Conservation (phyloP, 2,888 invertebrate genomes). For the Sinohyriopsis cumingii region DNA sequence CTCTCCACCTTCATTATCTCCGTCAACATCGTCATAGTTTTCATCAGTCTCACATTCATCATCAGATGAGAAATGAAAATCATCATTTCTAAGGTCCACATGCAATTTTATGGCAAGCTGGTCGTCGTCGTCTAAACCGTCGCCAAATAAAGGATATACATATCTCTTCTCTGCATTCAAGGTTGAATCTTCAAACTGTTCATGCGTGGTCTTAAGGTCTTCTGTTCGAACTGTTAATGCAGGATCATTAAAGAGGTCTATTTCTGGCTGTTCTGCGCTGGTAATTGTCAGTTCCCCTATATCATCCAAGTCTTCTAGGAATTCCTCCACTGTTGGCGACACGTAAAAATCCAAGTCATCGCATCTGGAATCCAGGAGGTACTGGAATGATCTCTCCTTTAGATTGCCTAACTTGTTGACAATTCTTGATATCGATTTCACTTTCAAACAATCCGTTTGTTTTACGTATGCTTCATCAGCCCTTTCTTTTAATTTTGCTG, state of each 20-base stretch:
- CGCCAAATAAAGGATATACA: neutral
- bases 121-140: neutral
- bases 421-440: constrained; percentile 12
- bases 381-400: constrained; percentile 5
- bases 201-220: too few species aligned
- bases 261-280: neutral
- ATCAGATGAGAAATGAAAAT: constrained; percentile 4
- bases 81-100: neutral
- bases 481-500: constrained; percentile 8
- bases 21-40: neutral
- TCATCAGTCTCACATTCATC: constrained; percentile 7
- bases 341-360: constrained; percentile 7
- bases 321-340: constrained; percentile 7
- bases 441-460: constrained; percentile 2
- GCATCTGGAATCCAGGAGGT: constrained; percentile 2
- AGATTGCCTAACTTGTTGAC: constrained; percentile 10
- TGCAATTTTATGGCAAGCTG: too few species aligned
- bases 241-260: too few species aligned
- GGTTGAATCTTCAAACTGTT: too few species aligned
- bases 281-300: constrained; percentile 7
- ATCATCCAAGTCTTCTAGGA: constrained; percentile 7
- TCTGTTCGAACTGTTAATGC: too few species aligned
- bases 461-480: constrained; percentile 9
- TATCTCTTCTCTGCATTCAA: neutral
- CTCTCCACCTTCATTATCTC: neutral